Percentiles rank a stretch among this genome's conserved stretches.
These are phyloP conservation scores for Protonibea diacanthus DNA, from an alignment of 2,797 vertebrate species.

Conservation along the genomic window DNA sequence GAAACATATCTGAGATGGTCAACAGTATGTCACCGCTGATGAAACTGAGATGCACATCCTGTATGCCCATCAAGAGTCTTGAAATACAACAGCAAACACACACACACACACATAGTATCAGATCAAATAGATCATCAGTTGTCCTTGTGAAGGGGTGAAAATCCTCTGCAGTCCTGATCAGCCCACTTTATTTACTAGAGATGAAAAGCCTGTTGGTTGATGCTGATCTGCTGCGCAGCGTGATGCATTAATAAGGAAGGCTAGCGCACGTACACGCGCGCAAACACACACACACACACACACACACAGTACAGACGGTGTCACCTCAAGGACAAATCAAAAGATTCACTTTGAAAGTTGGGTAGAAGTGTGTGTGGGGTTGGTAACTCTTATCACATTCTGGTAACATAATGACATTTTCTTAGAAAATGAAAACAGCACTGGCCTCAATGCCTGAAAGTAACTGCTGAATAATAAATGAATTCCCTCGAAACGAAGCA, in stretches of 20 bases:
- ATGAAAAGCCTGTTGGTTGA: conserved; percentile 52
- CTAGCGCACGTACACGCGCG: background rate
- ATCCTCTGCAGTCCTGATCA: conserved; percentile 18
- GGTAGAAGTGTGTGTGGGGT: background rate
- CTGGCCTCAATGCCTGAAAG: background rate
- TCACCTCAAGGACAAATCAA: conserved; percentile 51
- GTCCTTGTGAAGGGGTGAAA: conserved; percentile 13
- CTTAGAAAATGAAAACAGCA: background rate
- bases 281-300: background rate
- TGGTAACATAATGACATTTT: conserved; percentile 27
- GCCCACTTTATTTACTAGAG: conserved; percentile 41
- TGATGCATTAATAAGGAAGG: conserved; percentile 41
- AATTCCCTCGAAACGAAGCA: background rate
- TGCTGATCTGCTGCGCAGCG: conserved; percentile 47
- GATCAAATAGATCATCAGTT: background rate
- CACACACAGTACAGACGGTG: background rate
- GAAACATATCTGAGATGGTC: conserved; percentile 1
- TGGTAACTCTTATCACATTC: conserved; percentile 22
- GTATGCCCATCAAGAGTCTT: background rate
- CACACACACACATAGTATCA: background rate
- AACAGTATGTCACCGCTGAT: conserved; percentile 1
- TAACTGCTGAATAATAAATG: background rate
- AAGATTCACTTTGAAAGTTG: conserved; percentile 32
- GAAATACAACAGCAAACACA: background rate
- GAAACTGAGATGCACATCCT: background rate